Evolutionary conservation across 2,797 vertebrate species (phyloP).

Genomic region (Chloroceryle amazona): DNA sequence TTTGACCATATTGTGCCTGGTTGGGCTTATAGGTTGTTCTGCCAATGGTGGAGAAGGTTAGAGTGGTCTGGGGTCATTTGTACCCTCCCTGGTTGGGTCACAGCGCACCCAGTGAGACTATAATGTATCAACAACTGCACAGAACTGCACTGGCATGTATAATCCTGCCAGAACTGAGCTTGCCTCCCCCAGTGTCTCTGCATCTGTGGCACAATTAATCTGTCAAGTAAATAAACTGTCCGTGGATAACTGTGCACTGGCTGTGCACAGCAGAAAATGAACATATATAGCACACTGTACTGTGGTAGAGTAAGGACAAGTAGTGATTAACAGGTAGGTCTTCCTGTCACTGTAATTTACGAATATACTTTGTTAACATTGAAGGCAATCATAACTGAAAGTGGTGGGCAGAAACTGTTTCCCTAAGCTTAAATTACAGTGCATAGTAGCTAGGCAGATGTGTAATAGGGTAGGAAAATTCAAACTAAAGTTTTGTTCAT

Average conservation of each 20-base stretch:
- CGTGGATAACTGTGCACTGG: background rate
- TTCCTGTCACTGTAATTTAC: background rate
- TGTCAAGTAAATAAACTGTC: constrained; percentile 17
- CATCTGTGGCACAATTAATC: background rate
- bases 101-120: background rate
- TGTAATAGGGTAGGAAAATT: background rate
- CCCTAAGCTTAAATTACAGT: background rate
- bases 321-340: background rate
- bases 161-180: constrained; percentile 2
- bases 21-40: background rate
- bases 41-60: background rate
- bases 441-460: background rate
- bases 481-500: background rate
- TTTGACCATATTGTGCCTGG: background rate
- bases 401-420: background rate
- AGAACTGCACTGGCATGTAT: background rate
- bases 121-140: background rate
- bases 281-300: background rate
- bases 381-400: background rate
- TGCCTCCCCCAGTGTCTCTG: background rate
- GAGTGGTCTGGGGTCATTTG: background rate
- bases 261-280: background rate
- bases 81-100: background rate
- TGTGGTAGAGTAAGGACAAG: background rate
- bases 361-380: background rate